Evolutionary conservation across 2,113 vertebrate genomes (phyloP), one percentile per base, ranked within the genome.

Genomic region (Dasyprocta punctata): DNA sequence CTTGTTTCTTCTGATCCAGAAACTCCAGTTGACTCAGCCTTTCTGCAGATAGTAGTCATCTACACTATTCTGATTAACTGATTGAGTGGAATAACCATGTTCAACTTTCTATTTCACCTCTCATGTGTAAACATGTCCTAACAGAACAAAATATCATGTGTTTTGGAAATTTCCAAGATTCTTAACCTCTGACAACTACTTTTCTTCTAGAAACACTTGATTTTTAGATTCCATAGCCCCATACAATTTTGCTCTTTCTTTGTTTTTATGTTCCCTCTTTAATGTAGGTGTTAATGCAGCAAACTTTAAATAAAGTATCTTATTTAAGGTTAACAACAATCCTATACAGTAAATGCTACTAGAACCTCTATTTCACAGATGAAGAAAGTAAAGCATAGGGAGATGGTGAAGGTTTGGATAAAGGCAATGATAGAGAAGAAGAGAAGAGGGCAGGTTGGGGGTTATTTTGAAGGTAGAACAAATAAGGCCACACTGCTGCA

Each of bases 21-120:
- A 52, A 92, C 33, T 56, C 61, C 77, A 52, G 85, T 11, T 93
- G 92, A 97, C 95, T 93, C 87, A 96, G 9, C 28, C 69, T 87
- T 60, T 81, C 85, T 87, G 75, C 63, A 92, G 52, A 56, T 60
- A 38, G 73, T 44, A 30, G 58, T 38, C 78, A 9, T 52, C 28
- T 77, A 26, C 5, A 10, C 56, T 75, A 22, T 77, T 96, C 73
- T 84, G 87, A 90, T 85, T 11, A 95, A 69, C 33, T 47, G 33
- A 93, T n/a, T 93, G 38, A 12, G 1, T 13, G 47, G 47, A 80
- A 93, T 63, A 93, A 89, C 33, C 33, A 36, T 71, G 63, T 60
- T 85, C 86, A 92, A 47, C 52, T 69, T 95, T 92, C 58, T 52
- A 4, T 94, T 93, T 95, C 30, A 58, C 60, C 77, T 65, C 36